These are phyloP conservation scores for Montipora sp. DNA, from an alignment of 64 coral and sea anemone species.

Conservation along the genomic window DNA sequence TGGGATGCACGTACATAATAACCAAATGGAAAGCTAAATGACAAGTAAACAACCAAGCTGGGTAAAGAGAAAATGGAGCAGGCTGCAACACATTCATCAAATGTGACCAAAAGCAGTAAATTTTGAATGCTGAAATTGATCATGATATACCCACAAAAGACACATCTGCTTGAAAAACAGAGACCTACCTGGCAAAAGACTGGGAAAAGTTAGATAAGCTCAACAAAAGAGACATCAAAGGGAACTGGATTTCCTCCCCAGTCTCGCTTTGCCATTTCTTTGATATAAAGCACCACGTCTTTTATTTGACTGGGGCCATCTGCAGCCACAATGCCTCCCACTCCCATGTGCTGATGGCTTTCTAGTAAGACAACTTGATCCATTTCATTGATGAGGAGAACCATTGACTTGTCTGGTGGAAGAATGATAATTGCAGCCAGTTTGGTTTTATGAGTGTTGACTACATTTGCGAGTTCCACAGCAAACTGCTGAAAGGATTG, in stretches of 20 bases:
- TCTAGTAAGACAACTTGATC: slow-evolving; percentile 12
- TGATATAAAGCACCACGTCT: slow-evolving; percentile 17
- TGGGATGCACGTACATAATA: not conserved
- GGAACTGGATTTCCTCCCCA: not conserved
- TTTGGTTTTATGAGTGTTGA: not conserved
- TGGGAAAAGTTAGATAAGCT: not conserved
- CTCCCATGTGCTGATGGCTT: slow-evolving; percentile 19
- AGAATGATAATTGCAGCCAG: not conserved
- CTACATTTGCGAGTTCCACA: not conserved
- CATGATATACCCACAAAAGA: no score
- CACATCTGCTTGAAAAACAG: not conserved
- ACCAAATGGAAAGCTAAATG: not conserved
- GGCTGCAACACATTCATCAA: no score
- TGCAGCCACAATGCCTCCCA: slow-evolving; percentile 22
- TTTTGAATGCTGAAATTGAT: not conserved
- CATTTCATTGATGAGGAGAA: not conserved
- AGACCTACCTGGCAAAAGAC: not conserved
- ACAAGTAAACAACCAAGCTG: not conserved
- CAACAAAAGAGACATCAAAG: slow-evolving; percentile 11
- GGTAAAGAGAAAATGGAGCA: not conserved
- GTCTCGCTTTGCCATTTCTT: not conserved
- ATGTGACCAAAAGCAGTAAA: no score
- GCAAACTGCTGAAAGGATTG: not conserved
- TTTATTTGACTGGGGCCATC: not conserved
- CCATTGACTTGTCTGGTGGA: slow-evolving; percentile 39